Base-by-base conservation (phyloP, 64 coral and sea anemone genomes). In the Stichodactyla mertensii region DNA sequence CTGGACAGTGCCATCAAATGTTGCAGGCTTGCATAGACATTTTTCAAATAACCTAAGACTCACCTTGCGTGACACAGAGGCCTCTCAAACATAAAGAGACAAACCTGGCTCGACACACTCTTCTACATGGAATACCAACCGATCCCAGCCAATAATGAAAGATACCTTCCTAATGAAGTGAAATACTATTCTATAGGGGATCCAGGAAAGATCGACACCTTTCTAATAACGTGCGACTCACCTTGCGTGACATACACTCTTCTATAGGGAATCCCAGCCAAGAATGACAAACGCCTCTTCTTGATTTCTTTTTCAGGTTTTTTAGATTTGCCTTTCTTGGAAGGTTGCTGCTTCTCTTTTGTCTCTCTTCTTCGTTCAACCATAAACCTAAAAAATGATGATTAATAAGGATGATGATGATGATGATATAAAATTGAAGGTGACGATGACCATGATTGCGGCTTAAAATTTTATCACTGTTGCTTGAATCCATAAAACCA, bases 221-320 rank as follows among this genome's bases (percentile, higher is more conserved):
- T 13, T 5, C 14, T 62, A 18, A 62, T 62, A 1, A 14, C 4
- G 13, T 54, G 36, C 28, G 23, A 15, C 64, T 82, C n/a, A 95
- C 94, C 90, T 7, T 70, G 64, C 20, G 58, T 52, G 6, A 70
- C 79, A 84, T 89, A 92, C 31, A 89, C 52, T 14, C 79, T 85
- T 20, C 87, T 69, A 77, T 95, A 95, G 4, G 94, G 94, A 5
- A 92, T 70, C 15, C 94, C 94, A 57, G 77, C 56, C 5, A 95
- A 24, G 23, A 79, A 64, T 1, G 94, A 95, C 27, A 88, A 12
- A 20, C 84, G 57, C 57, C 84, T 71, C 53, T 89, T 86, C 9
- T 84, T 59, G 86, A 86, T 19, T 1, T 64, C 16, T 53, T 52
- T 51, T 84, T 80, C 83, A 58, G 10, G 74, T 57, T 54, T 24